Evolutionary conservation across 2,113 vertebrate genomes (phyloP), one percentile per base, ranked within the genome.

Genomic region (Collichthys lucidus): DNA sequence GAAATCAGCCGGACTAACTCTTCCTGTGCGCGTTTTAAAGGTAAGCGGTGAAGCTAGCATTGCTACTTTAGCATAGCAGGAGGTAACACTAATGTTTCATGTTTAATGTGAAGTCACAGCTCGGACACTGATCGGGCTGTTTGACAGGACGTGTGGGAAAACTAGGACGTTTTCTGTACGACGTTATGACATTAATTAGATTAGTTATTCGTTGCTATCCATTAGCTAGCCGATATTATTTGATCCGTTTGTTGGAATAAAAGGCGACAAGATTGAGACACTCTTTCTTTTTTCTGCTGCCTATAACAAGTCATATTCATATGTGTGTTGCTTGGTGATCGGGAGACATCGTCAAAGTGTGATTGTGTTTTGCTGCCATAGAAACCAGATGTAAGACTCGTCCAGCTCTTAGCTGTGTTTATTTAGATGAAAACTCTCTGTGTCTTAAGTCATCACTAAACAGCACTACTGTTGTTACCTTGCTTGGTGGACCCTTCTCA

Each of bases 11-110:
- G 53, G 55, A 31, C 17, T 31, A 4, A 74, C 8, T 60, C 10
- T 49, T 50, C 47, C 3, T 46, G 42, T 35, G 42, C 1, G 8
- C 42, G n/a, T 24, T 35, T 47, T 3, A 40, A 44, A 50, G 89
- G 91, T 93, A 73, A 90, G 90, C 76, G 52, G 4, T 40, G 19
- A 40, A 40, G 42, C 42, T 65, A 65, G 3, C 56, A 14, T 17
- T 6, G 22, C 4, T 26, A 24, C 35, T 40, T 8, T 40, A 40
- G 22, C 22, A 14, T 60, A 47, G 46, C 74, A 11, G 3, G 16
- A 35, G 24, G 15, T 42, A 20, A 15, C 10, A 24, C 12, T 61
- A 15, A 20, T 5, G 22, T 62, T 47, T 26, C 14, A 3, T 31
- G 14, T 62, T 47, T 26, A 11, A 3, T 31, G 14, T 55, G 5